Percentiles rank a stretch among this genome's conserved stretches.
Conservation (phyloP, 30 jellyfish, hydroid and myxozoan species). For the Sanderia malayensis region DNA sequence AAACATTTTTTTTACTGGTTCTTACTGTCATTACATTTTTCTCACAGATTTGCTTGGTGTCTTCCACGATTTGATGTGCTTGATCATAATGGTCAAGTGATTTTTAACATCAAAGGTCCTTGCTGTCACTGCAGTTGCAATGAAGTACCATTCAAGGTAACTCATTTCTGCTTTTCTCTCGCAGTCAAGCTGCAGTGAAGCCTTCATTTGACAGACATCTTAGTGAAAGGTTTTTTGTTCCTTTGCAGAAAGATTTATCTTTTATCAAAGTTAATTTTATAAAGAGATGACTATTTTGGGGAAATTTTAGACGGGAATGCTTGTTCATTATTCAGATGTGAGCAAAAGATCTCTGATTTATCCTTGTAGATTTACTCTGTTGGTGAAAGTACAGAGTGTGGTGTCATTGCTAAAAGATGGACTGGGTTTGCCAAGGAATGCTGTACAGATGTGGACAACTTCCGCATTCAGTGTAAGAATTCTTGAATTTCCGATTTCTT, state of each 20-base stretch:
- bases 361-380: conserved; percentile 25
- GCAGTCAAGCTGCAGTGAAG: no score
- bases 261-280: no score
- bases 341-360: no score
- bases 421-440: conserved; percentile 49
- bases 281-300: no score
- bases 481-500: no score
- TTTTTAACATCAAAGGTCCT: neutral
- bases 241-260: no score
- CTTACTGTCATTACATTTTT: neutral
- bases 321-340: no score
- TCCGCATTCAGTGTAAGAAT: conserved; percentile 51
- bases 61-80: neutral
- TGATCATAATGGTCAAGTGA: neutral
- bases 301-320: no score
- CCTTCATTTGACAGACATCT: no score
- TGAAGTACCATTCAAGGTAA: neutral
- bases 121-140: neutral
- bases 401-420: conserved; percentile 59
- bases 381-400: conserved; percentile 44
- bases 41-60: neutral
- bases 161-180: no score
- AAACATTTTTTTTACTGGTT: no score
- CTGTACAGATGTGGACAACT: conserved; percentile 66
- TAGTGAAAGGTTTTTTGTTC: no score